These are phyloP conservation scores for Phyto melanocephala DNA, from an alignment of 2,888 invertebrate genomes.

Conservation along the genomic window DNA sequence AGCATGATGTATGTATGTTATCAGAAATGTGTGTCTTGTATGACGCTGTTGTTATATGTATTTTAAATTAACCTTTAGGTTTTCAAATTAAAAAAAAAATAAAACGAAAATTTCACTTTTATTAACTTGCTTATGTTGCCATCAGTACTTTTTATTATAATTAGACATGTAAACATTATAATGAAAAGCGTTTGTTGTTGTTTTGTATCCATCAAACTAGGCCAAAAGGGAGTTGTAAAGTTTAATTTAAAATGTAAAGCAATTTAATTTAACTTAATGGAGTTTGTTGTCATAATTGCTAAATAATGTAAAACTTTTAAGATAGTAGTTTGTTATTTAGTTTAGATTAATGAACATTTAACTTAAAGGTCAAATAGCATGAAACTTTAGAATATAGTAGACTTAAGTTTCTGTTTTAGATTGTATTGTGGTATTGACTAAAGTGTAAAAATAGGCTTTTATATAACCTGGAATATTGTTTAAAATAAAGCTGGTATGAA, in stretches of 20 bases:
- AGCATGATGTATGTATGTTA: too few relatives aligned
- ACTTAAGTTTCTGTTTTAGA: too few relatives aligned
- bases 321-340: background rate
- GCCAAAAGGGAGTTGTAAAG: slow-evolving; percentile 18
- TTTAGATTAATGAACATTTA: background rate
- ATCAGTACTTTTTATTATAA: slow-evolving; percentile 20
- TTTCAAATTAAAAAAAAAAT: background rate
- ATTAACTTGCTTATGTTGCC: slow-evolving; percentile 38
- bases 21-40: too few relatives aligned
- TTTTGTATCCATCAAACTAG: background rate
- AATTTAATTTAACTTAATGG: background rate
- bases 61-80: slow-evolving; percentile 29
- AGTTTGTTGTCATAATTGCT: background rate
- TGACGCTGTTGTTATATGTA: too few relatives aligned
- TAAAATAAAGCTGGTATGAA: too few relatives aligned
- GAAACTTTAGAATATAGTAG: too few relatives aligned
- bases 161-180: slow-evolving; percentile 39
- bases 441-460: too few relatives aligned
- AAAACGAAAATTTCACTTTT: slow-evolving; percentile 58
- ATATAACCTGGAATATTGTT: too few relatives aligned
- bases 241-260: background rate
- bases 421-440: too few relatives aligned
- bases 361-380: too few relatives aligned
- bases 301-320: background rate
- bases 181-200: background rate